Conservation (phyloP, 2,888 invertebrate genomes). For the Dascillus cervinus region DNA sequence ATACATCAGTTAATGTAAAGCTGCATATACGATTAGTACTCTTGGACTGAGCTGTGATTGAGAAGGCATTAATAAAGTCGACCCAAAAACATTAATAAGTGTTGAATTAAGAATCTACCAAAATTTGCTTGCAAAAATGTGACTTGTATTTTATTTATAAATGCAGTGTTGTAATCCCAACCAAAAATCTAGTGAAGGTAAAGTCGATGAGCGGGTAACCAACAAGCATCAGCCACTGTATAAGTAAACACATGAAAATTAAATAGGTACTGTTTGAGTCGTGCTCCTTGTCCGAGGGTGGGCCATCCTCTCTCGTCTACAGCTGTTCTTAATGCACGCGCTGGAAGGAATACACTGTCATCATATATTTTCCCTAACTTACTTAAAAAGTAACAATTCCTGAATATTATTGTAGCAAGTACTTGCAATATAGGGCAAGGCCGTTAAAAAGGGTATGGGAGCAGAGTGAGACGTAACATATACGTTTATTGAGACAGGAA, state of each 20-base stretch:
- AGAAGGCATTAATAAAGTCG: too few relatives aligned
- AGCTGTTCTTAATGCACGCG: conserved; percentile 35
- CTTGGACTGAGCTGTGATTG: too few relatives aligned
- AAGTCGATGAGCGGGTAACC: conserved; percentile 46
- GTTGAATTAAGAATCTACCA: too few relatives aligned
- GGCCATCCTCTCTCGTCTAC: conserved; percentile 31
- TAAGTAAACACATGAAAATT: conserved; percentile 44
- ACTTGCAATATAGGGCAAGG: conserved; percentile 43
- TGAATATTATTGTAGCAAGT: conserved; percentile 28
- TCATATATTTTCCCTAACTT: conserved; percentile 37
- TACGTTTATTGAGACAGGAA: conserved; percentile 34
- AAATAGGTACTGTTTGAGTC: conserved; percentile 45
- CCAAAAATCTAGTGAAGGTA: conserved; percentile 46
- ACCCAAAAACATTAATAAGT: too few relatives aligned
- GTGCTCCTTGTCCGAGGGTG: conserved; percentile 28
- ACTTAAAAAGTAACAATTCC: conserved; percentile 6
- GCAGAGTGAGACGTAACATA: conserved; percentile 36
- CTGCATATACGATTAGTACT: too few relatives aligned
- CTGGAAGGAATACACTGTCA: conserved; percentile 43
- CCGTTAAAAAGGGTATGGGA: conserved; percentile 34
- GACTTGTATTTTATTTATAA: too few relatives aligned
- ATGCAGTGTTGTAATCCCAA: conserved; percentile 40
- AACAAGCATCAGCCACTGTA: conserved; percentile 47
- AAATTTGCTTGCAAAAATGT: too few relatives aligned
- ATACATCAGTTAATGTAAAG: too few relatives aligned